Evolutionary conservation across 1,140 invertebrate genomes (phyloP).

Genomic region (Sycophila sp.): DNA sequence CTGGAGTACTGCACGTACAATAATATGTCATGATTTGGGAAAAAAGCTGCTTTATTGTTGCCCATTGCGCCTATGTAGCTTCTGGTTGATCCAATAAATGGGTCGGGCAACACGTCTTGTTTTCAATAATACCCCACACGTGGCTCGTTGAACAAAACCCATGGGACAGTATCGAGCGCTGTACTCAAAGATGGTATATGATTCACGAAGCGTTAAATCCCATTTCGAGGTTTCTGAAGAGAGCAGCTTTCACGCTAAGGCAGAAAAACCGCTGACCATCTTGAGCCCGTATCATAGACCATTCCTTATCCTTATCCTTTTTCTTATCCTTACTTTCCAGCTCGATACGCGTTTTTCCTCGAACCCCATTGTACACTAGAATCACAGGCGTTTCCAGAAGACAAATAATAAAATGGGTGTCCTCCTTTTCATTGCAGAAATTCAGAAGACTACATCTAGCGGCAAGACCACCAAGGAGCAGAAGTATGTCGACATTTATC

Average conservation of each 20-base stretch:
- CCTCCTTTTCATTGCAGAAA: conserved; percentile 66
- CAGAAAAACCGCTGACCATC: conserved; percentile 19
- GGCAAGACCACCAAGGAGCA: conserved; percentile 71
- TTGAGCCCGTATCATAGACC: conserved; percentile 7
- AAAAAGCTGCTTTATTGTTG: too few relatives aligned
- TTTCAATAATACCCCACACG: conserved; percentile 10
- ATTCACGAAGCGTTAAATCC: conserved; percentile 28
- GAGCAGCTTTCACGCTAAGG: not conserved
- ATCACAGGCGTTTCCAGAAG: not conserved
- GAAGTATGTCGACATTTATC: conserved; percentile 85
- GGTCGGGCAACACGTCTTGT: not conserved
- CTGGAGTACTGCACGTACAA: too few relatives aligned
- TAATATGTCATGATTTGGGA: too few relatives aligned
- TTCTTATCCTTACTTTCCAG: conserved; percentile 1
- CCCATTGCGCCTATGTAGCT: not conserved
- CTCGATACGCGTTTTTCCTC: not conserved
- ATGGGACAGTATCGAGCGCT: not conserved
- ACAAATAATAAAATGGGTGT: conserved; percentile 15
- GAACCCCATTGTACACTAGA: too few relatives aligned
- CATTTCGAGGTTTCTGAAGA: conserved; percentile 11
- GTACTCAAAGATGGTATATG: conserved; percentile 1
- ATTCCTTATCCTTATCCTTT: conserved; percentile 22
- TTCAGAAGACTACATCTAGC: conserved; percentile 71
- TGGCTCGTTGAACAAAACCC: not conserved
- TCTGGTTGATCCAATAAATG: conserved; percentile 10